Conservation (phyloP, 1,140 invertebrate species). For the Hesperophylax magnus region DNA sequence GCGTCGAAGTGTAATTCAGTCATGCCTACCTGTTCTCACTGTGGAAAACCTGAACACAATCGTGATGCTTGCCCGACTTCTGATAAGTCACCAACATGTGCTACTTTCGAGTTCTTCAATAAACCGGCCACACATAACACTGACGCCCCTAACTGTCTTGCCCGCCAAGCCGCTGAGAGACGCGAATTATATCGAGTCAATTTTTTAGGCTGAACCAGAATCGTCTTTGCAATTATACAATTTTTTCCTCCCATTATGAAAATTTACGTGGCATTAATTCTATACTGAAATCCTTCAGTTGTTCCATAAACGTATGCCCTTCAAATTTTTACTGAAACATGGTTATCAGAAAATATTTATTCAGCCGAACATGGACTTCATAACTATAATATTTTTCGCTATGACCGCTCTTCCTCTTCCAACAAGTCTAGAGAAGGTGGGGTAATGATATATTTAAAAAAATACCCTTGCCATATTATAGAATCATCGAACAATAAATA, state of each 20-base stretch:
- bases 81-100: background rate
- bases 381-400: background rate
- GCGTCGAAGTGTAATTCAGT: background rate
- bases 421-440: background rate
- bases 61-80: background rate
- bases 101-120: background rate
- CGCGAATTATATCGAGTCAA: background rate
- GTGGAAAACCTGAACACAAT: background rate
- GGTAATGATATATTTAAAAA: background rate
- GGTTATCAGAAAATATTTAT: background rate
- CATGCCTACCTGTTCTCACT: background rate
- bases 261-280: background rate
- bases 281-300: background rate
- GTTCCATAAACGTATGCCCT: too few relatives aligned
- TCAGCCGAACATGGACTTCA: background rate
- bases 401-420: background rate
- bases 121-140: background rate
- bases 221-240: background rate
- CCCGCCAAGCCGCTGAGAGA: background rate
- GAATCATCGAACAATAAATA: background rate
- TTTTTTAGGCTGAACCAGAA: background rate
- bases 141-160: background rate
- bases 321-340: background rate
- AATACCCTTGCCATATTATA: background rate
- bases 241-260: background rate